Conservation (phyloP, 2,888 invertebrate species). For the Nymphalis urticae region DNA sequence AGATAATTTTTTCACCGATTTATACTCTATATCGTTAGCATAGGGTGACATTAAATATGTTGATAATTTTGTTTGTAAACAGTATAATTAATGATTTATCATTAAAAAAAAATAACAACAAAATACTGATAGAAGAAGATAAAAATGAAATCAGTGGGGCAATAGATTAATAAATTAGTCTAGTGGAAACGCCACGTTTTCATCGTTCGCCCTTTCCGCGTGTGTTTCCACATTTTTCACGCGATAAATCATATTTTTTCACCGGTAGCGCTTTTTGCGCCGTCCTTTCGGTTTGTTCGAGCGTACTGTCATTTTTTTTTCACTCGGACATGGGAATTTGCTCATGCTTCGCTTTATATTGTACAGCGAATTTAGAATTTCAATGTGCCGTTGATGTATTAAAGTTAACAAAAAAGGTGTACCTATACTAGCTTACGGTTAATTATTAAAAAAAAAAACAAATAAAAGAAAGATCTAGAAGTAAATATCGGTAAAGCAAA, state of each 20-base stretch:
- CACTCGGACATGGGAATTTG: constrained; percentile 74
- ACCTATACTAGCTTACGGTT: too few relatives aligned
- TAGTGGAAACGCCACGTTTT: constrained; percentile 75
- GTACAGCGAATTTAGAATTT: constrained; percentile 71
- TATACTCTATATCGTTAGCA: too few relatives aligned
- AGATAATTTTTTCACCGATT: too few relatives aligned
- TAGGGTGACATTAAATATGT: too few relatives aligned
- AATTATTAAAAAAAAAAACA: too few relatives aligned
- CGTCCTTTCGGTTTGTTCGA: constrained; percentile 77
- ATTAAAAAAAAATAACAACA: background rate
- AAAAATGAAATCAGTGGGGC: constrained; percentile 59
- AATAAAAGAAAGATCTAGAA: too few relatives aligned
- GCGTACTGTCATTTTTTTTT: constrained; percentile 80
- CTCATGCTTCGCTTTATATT: constrained; percentile 73
- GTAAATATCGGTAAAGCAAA: background rate
- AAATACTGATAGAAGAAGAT: constrained; percentile 9
- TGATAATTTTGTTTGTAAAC: too few relatives aligned
- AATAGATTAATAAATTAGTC: constrained; percentile 80
- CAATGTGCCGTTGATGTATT: constrained; percentile 53
- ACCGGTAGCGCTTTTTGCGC: constrained; percentile 78
- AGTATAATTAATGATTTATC: too few relatives aligned
- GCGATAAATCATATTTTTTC: constrained; percentile 82
- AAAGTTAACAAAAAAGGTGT: constrained; percentile 16
- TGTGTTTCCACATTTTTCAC: constrained; percentile 82
- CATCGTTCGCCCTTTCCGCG: constrained; percentile 74